These are phyloP conservation scores for Coenonympha glycerion DNA, from an alignment of 2,888 invertebrate genomes.

Conservation along the genomic window DNA sequence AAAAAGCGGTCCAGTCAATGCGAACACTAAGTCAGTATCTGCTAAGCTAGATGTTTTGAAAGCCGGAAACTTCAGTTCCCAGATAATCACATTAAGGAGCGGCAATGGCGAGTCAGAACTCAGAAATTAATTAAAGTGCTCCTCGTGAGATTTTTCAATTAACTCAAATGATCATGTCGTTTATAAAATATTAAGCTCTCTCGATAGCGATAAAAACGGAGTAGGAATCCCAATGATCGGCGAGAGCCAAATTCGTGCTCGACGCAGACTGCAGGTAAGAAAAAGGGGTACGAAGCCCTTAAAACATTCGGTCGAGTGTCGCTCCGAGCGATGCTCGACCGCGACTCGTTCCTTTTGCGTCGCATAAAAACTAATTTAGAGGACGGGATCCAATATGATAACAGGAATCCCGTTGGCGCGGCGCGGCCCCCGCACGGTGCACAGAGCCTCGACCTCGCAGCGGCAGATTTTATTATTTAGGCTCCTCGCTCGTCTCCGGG, in stretches of 20 bases:
- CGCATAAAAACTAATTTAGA: constrained; percentile 68
- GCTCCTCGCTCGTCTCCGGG: constrained; percentile 32
- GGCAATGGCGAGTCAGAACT: background rate
- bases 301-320: constrained; percentile 54
- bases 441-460: constrained; percentile 29
- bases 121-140: background rate
- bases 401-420: constrained; percentile 74
- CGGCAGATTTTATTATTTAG: constrained; percentile 26
- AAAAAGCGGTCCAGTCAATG: background rate
- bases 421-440: constrained; percentile 65
- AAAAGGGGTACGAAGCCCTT: constrained; percentile 54
- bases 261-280: constrained; percentile 68
- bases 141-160: background rate
- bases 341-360: constrained; percentile 53
- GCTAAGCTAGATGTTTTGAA: background rate
- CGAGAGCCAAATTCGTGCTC: constrained; percentile 22
- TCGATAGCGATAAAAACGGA: constrained; percentile 1
- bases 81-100: background rate
- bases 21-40: background rate
- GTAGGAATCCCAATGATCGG: constrained; percentile 1
- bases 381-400: constrained; percentile 67
- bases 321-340: constrained; percentile 50
- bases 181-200: background rate
- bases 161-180: background rate
- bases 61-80: background rate